Evolutionary conservation across 2,113 vertebrate species (phyloP), one percentile per base, ranked within the genome.

Genomic region (Sorex fumeus): DNA sequence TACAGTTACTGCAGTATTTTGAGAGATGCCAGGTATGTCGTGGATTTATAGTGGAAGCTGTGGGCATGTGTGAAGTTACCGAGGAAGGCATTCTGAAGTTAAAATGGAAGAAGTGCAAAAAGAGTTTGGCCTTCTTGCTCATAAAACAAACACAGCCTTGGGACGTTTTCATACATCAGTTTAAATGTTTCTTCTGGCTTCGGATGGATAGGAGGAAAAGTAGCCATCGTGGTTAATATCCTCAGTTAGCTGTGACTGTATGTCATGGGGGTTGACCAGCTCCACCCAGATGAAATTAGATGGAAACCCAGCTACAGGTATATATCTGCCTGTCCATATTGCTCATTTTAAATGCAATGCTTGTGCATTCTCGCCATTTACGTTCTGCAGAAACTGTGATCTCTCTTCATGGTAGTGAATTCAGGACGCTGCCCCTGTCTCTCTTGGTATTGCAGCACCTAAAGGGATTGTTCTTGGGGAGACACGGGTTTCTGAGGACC

Each of bases 151-250:
- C 30, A 2, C 64, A 11, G 64, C 64, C 7, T 66, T 12, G 3
- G 27, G 64, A 12, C 10, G 28, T 66, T 66, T 66, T 66, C 57
- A 15, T 69, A 53, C 27, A 4, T 95, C 50, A 32, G 1, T 32
- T 77, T 53, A 84, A 64, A 72, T 23, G 27, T 84, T 77, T 87
- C 28, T 78, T 74, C 85, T 64, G 47, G 60, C n/a, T 34, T 86
- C 28, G 10, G 13, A n/a, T 6, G 70, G 3, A 84, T 40, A 16
- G 32, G 15, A 87, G 28, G 47, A 82, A 8, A 94, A 32, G 16
- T 28, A 60, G 28, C 66, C n/a, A 28, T n/a, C n/a, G n/a, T 21
- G 13, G 69, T 74, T 89, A 45, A 78, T 78, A 16, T 88, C 57
- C 77, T 69, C 62, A n/a, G 50, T 45, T 76, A 70, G 28, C 67